Base-by-base conservation (phyloP, 1,140 invertebrate genomes). In the Procambarus clarkii region DNA sequence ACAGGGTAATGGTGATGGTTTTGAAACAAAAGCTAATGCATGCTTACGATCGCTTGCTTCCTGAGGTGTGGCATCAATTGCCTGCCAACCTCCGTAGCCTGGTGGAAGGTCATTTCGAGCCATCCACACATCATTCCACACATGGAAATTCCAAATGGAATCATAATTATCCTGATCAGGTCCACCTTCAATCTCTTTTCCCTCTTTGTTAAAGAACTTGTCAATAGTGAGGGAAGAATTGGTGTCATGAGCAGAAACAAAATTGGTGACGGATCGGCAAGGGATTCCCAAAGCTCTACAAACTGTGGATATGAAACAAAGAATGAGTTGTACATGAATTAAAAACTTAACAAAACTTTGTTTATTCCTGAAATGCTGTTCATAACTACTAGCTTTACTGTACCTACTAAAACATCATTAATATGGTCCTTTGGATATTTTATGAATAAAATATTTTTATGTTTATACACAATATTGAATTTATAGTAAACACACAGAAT, bases 1-100 rank as follows among this genome's bases (percentile, higher is more conserved):
- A 58, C 8, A 58, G 54, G 8, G 15, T 58, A 15, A 58, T 15
- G 54, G 54, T 15, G 54, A 58, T 8, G 54, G 54, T 9, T 58
- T 34, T 34, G 34, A 34, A 34, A 34, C 34, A 34, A 34, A 34
- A 21, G 81, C 58, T 50, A 83, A 50, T 54, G 54, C 13, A 34
- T 58, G 92, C 95, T 94, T 94, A 93, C 94, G 93, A 77, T 96
- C 96, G 86, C 97, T 97, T 88, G 95, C 88, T 93, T 96, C 98
- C 94, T 99, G 98, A 0, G 98, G 98, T 0, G 98, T 99, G 0
- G 98, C 96, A 94, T 99, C 98, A 84, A 98, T 97, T 0, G 96
- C 98, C 94, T 99, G 98, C 98, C 98, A 99, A 0, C 98, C 98
- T 24, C 96, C 96, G 93, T 97, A 97, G 34, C 96, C 97, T 93